Base-by-base conservation (phyloP, 2,888 invertebrate species). In the Anoncus sp. region DNA sequence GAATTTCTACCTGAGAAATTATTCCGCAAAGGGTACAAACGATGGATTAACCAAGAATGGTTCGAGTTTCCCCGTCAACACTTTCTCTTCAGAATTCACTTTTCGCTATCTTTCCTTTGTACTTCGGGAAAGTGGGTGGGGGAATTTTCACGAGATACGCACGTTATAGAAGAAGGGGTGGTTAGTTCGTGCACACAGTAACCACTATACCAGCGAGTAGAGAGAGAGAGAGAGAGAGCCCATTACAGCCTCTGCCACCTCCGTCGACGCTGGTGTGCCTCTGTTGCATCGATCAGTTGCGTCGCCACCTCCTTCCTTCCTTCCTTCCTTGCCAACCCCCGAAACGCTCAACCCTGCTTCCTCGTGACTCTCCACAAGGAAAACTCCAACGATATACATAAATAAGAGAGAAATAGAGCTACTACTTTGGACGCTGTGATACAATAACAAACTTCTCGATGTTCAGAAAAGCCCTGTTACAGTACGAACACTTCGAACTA, bases 211-310 rank as follows among this genome's bases (percentile, higher is more conserved):
- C 55, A 69, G 47, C 59, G 66, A 75, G 79, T 72, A 77, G 77
- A 74, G 81, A 76, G 78, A 77, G 81, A 78, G 70, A 75, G 73
- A 78, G 77, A 67, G 67, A 35, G 80, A 72, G 77, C 82, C 74
- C 75, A 72, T 77, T 71, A 73, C 69, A 69, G 45, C 57, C 72
- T 69, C 72, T 76, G 69, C 72, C 80, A 74, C 79, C 75, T 83
- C 84, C 62, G 82, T 81, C 78, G 78, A 47, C 24, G 78, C 70
- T 76, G 75, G 85, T 79, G 87, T 70, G 57, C 63, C 89, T 88
- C 88, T 85, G 86, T 88, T 87, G 88, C 88, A 89, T 89, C 89
- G 90, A 90, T 90, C 90, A 90, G 90, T 86, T 88, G 87, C 86
- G 86, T 82, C 87, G 82, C 85, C 84, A 83, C 84, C 87, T 82